Evolutionary conservation across 2,888 invertebrate genomes (phyloP), one percentile per base, ranked within the genome.

Genomic region (Psylliodes chrysocephalus): DNA sequence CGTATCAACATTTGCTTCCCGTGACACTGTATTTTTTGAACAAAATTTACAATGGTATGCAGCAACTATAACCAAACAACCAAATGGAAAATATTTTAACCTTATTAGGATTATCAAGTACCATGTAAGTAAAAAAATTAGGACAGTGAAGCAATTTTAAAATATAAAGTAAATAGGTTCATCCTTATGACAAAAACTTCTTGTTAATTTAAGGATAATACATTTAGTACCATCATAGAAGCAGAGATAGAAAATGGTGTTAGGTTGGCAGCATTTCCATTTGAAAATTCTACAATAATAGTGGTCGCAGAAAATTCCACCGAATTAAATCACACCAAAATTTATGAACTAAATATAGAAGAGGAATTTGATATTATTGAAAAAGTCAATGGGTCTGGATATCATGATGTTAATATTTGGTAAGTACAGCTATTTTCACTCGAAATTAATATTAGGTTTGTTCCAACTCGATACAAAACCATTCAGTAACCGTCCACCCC

Each of bases 21-120:
- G 73, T 78, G 73, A 86, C 73, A 82, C 85, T 52, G 82, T 83
- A 65, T 69, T 86, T 75, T 81, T 67, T 72, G 67, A 80, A 40
- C 74, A 84, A 28, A 69, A 71, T 44, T 75, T 79, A 1, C 69
- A 71, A 0, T 82, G 80, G 78, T 85, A 83, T 75, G 83, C 83
- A 0, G 82, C 80, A 17, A 69, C 71, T 8, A 71, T 82, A 22
- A 73, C 78, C 71, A 73, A 66, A 59, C 19, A 49, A 53, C 46
- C 28, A 15, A 44, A 80, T 15, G 25, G 44, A 38, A 30, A 47
- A 12, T 44, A 33, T 6, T 19, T 57, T 1, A 44, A 53, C 35
- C n/a, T 10, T 22, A 77, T 75, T 82, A n/a, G n/a, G n/a, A n/a
- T n/a, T n/a, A n/a, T n/a, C n/a, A n/a, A n/a, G n/a, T n/a, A n/a